phyloP scores from a whole-genome alignment of 1,140 invertebrate genomes.

The Hyles euphorbiae region DNA sequence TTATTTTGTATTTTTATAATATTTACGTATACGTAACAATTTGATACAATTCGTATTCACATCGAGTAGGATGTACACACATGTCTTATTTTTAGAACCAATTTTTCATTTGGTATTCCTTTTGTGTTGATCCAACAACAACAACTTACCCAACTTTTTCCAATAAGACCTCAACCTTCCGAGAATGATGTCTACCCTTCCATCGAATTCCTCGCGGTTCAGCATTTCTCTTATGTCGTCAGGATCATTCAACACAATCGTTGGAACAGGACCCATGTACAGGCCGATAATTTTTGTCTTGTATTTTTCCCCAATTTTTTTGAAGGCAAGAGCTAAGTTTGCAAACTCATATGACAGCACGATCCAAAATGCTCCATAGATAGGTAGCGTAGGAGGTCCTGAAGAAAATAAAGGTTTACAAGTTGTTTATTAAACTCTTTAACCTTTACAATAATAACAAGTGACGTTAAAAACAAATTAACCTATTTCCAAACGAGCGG shows the following conservation, averaged over 20 bases:
- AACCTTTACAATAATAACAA: no score
- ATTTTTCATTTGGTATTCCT: no score
- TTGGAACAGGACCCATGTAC: slow-evolving; percentile 46
- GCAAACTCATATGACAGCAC: slow-evolving; percentile 37
- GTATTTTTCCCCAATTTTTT: slow-evolving; percentile 42
- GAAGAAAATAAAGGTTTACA: background rate
- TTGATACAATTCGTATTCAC: no score
- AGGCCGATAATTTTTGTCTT: slow-evolving; percentile 55
- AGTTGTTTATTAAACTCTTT: no score
- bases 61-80: no score
- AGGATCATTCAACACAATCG: slow-evolving; percentile 52
- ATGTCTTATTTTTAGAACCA: no score
- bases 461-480: no score
- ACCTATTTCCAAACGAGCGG: no score
- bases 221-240: slow-evolving; percentile 56
- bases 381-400: slow-evolving; percentile 56
- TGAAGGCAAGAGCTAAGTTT: slow-evolving; percentile 38
- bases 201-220: slow-evolving; percentile 57
- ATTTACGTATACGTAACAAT: no score
- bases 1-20: no score
- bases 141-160: slow-evolving; percentile 54
- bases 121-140: no score
- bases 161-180: slow-evolving; percentile 53
- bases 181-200: slow-evolving; percentile 52
- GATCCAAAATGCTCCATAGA: slow-evolving; percentile 56